A percentile compares a stretch with the other conserved stretches of the same genome.
Conservation (phyloP, 2,888 invertebrate species). For the Griposia aprilina region DNA sequence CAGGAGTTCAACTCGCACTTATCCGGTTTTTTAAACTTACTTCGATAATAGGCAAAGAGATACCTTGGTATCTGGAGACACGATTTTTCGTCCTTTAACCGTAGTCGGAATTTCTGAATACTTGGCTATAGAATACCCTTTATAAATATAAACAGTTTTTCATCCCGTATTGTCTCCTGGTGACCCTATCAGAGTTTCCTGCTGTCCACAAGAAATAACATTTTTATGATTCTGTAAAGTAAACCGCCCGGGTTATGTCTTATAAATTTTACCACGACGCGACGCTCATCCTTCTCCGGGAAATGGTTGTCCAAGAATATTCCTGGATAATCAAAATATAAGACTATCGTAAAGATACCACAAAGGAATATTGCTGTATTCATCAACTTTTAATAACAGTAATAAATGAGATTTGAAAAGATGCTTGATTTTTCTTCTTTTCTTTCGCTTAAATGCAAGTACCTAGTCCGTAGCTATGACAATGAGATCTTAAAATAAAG, state of each 20-base stretch:
- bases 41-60: background rate
- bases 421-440: slow-evolving; percentile 17
- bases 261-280: slow-evolving; percentile 63
- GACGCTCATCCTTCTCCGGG: slow-evolving; percentile 36
- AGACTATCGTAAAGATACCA: slow-evolving; percentile 52
- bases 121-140: background rate
- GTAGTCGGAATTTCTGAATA: background rate
- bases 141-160: slow-evolving; percentile 41
- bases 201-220: slow-evolving; percentile 64
- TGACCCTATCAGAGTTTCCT: slow-evolving; percentile 60
- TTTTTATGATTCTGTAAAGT: slow-evolving; percentile 67
- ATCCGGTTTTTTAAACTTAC: background rate
- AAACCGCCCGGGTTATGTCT: slow-evolving; percentile 61
- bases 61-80: background rate
- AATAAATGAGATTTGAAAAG: slow-evolving; percentile 39
- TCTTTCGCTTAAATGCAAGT: slow-evolving; percentile 4
- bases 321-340: slow-evolving; percentile 54
- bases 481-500: slow-evolving; percentile 18
- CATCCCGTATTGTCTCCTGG: slow-evolving; percentile 26
- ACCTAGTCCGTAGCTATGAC: background rate
- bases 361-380: slow-evolving; percentile 45
- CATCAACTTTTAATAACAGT: slow-evolving; percentile 46
- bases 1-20: no score
- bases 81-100: background rate
- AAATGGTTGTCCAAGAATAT: slow-evolving; percentile 49